These are phyloP conservation scores for Sinocyclocheilus anshuiensis DNA, from an alignment of 2,113 vertebrate genomes.

Conservation along the genomic window DNA sequence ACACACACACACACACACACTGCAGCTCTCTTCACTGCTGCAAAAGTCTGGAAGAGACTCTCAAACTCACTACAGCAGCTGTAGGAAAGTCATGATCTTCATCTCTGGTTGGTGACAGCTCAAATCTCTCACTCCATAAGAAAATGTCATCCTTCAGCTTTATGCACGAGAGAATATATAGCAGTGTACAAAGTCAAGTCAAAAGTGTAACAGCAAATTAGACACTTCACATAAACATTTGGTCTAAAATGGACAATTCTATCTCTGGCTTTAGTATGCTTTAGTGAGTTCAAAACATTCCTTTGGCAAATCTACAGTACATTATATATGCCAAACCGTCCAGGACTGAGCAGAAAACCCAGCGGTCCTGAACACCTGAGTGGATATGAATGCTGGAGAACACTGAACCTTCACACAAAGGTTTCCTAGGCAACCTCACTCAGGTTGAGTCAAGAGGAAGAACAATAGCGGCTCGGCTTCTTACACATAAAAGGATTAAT, in stretches of 20 bases:
- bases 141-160: neutral
- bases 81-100: neutral
- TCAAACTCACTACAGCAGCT: neutral
- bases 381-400: constrained; percentile 5
- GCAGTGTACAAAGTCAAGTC: neutral
- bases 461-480: constrained; percentile 44
- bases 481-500: constrained; percentile 53
- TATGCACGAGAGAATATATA: neutral
- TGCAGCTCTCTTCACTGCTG: too few relatives aligned
- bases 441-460: constrained; percentile 47
- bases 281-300: neutral
- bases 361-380: neutral
- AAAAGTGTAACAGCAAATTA: neutral
- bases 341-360: neutral
- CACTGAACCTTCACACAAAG: constrained; percentile 33
- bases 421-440: constrained; percentile 60
- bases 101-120: neutral
- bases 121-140: neutral
- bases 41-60: too few relatives aligned
- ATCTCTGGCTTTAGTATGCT: neutral
- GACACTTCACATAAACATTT: neutral
- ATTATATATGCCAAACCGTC: neutral
- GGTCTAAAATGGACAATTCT: too few relatives aligned
- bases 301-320: neutral
- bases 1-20: neutral